Conservation (phyloP, 2,797 vertebrate genomes). For the Macroramphosus scolopax region DNA sequence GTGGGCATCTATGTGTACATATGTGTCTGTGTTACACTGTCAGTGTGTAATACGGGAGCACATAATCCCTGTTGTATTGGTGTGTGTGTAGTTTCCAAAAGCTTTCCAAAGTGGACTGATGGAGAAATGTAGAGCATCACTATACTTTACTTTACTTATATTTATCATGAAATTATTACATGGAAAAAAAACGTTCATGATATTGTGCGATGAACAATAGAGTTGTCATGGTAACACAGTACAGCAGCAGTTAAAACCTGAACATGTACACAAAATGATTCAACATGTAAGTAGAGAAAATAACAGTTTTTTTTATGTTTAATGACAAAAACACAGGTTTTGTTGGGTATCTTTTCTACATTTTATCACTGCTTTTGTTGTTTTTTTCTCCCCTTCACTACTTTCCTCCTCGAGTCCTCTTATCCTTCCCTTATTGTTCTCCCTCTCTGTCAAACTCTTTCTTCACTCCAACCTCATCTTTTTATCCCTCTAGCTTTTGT, state of each 20-base stretch:
- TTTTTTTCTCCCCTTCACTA: constrained; percentile 32
- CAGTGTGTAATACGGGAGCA: constrained; percentile 61
- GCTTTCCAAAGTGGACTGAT: constrained; percentile 34
- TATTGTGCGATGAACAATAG: constrained; percentile 10
- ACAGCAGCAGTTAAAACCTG: constrained; percentile 12
- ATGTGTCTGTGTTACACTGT: constrained; percentile 69
- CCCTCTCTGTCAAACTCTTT: constrained; percentile 28
- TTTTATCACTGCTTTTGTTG: constrained; percentile 50
- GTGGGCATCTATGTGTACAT: constrained; percentile 62
- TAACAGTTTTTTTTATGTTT: too few species aligned
- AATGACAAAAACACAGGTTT: too few species aligned
- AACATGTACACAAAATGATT: too few species aligned
- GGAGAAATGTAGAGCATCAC: constrained; percentile 37
- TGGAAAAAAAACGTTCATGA: constrained; percentile 1
- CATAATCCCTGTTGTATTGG: constrained; percentile 48
- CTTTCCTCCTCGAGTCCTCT: constrained; percentile 15
- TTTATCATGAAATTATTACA: too few species aligned
- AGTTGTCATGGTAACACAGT: constrained; percentile 13
- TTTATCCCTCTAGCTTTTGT: constrained; percentile 59
- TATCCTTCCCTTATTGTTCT: constrained; percentile 20
- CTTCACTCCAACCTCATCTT: constrained; percentile 43
- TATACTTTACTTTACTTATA: constrained; percentile 22
- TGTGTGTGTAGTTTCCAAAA: constrained; percentile 44
- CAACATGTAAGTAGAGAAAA: too few species aligned
- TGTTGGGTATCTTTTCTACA: too few species aligned